Evolutionary conservation across 2,113 vertebrate species (phyloP).

Genomic region (Oryzias celebensis): DNA sequence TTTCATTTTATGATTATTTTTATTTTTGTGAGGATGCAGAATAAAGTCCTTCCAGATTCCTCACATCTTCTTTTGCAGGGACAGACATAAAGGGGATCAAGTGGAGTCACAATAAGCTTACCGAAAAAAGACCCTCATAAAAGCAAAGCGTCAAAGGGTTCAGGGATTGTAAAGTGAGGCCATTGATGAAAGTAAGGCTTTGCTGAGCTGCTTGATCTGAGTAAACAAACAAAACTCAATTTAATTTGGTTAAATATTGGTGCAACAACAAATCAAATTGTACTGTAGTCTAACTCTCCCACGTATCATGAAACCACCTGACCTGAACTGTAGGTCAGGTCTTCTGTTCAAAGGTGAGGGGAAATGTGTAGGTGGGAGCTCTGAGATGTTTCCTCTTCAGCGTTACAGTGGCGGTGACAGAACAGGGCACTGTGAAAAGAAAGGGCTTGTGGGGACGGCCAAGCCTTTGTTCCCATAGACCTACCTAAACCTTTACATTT

Average conservation of each 20-base stretch:
- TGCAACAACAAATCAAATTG: conserved; percentile 3
- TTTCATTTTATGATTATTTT: too few relatives aligned
- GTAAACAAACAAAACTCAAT: background rate
- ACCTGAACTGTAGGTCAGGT: conserved; percentile 11
- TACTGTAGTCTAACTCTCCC: conserved; percentile 1
- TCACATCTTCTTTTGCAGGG: background rate
- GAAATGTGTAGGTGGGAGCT: conserved; percentile 42
- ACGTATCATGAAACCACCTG: background rate
- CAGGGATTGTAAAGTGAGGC: conserved; percentile 24
- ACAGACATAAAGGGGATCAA: background rate
- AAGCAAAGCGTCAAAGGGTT: conserved; percentile 6
- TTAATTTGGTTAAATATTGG: conserved; percentile 3
- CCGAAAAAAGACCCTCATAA: conserved; percentile 15
- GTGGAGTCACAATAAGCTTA: background rate
- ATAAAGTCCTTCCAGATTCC: background rate
- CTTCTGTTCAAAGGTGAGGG: conserved; percentile 34
- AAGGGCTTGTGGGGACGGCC: conserved; percentile 50
- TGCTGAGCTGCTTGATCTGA: conserved; percentile 4
- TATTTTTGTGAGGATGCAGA: background rate
- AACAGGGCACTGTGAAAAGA: conserved; percentile 60
- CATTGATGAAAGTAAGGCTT: conserved; percentile 31
- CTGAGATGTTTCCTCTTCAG: conserved; percentile 69
- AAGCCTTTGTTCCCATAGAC: conserved; percentile 72
- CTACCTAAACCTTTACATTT: conserved; percentile 70
- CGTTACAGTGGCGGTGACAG: conserved; percentile 40